These are phyloP conservation scores for Halcyon malimbica DNA, from an alignment of 2,113 vertebrate genomes.

Conservation along the genomic window DNA sequence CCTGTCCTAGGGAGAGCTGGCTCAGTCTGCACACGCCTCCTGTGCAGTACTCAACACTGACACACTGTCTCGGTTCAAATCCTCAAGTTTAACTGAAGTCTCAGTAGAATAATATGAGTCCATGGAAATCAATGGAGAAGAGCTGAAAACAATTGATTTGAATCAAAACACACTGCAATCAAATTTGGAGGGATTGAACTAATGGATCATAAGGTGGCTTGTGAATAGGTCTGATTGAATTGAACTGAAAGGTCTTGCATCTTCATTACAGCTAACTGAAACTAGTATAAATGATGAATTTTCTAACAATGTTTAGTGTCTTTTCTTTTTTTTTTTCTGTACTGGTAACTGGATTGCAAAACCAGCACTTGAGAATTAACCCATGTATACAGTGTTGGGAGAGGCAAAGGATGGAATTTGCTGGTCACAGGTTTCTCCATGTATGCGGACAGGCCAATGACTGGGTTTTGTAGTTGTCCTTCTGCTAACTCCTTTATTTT, in stretches of 20 bases:
- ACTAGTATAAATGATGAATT: conserved; percentile 58
- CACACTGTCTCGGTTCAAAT: not conserved
- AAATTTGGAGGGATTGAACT: conserved; percentile 69
- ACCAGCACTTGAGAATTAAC: not conserved
- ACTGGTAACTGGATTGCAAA: conserved; percentile 23
- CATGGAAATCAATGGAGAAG: conserved; percentile 69
- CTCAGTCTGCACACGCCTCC: not conserved
- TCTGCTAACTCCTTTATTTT: not conserved
- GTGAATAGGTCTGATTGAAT: conserved; percentile 70
- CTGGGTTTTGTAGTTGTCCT: not conserved
- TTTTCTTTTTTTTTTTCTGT: not conserved
- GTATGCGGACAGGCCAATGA: not conserved
- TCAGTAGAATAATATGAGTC: conserved; percentile 37
- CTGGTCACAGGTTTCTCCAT: not conserved
- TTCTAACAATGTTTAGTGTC: conserved; percentile 23
- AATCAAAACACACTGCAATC: conserved; percentile 66
- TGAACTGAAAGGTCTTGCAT: conserved; percentile 62
- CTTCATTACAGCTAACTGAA: conserved; percentile 65
- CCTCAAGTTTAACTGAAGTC: not conserved
- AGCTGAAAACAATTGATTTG: conserved; percentile 70
- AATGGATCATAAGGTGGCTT: conserved; percentile 67
- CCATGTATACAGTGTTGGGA: not conserved
- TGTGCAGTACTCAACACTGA: accelerated
- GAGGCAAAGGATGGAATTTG: not conserved
- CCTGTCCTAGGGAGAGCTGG: not conserved